Evolutionary conservation across 2,113 vertebrate species (phyloP).

Genomic region (human (Homo sapiens)): GRCh38 chr12:23059501-23060000

Average conservation of each 20-base stretch:
- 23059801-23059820: constrained; percentile 47
- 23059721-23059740: background rate
- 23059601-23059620: background rate
- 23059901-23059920: constrained; percentile 45
- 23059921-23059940: background rate
- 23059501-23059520: background rate
- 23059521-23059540: background rate
- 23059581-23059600: background rate
- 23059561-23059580: background rate
- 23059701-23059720: constrained; percentile 21
- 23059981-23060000: constrained; percentile 46
- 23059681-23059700: constrained; percentile 20
- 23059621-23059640: background rate
- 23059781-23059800: constrained; percentile 10
- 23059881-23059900: constrained; percentile 80
- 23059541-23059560: background rate
- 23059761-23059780: background rate
- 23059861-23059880: constrained; percentile 54
- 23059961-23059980: background rate
- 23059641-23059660: constrained; percentile 27
- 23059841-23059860: constrained; percentile 67
- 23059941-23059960: constrained; percentile 71
- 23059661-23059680: constrained; percentile 12
- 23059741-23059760: constrained; percentile 36
- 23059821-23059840: constrained; percentile 67